Evolutionary conservation across 2,888 invertebrate species (phyloP), one percentile per base, ranked within the genome.

Genomic region (Microdon myrmicae): DNA sequence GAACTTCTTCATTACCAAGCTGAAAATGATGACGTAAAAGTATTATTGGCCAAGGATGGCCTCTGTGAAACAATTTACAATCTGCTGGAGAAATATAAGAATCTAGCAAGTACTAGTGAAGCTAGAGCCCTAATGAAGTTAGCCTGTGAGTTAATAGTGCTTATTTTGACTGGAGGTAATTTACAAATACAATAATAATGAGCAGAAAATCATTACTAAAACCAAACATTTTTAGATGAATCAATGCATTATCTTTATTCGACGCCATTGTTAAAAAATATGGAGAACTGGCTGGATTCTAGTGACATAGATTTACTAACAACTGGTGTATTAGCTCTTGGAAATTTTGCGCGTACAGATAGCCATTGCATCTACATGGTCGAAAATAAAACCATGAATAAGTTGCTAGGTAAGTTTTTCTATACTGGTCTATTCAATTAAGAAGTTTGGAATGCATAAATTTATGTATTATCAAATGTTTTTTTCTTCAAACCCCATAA

Each of bases 281-380:
- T 90, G 81, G 84, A 90, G 39, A 82, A 84, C 20, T 95, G 94
- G 94, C 81, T 95, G 67, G 85, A 87, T 54, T 86, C 87, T 0
- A 79, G 83, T 13, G 87, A 90, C 74, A 85, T 86, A 61, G 90
- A 91, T 75, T 81, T 95, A 13, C 82, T 90, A 72, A 86, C 89
- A n/a, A 90, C 93, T 0, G 93, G 90, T 0, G 88, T 93, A 3
- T 81, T 94, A 66, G 92, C 93, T 0, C 83, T 94, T 68, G 94
- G 93, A 1, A 95, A 95, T 82, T 94, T 95, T 79, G 94, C 94
- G 0, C 83, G 94, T 29, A 89, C 89, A 68, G 94, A 95, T 74
- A 85, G 85, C 26, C 90, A 94, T 75, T 94, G 95, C 75, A 85
- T 87, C 37, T 85, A 88, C 61, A 90, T 95, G 88, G 92, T 93